Evolutionary conservation across 1,140 invertebrate species (phyloP).

Genomic region (Paraescarpia echinospica): DNA sequence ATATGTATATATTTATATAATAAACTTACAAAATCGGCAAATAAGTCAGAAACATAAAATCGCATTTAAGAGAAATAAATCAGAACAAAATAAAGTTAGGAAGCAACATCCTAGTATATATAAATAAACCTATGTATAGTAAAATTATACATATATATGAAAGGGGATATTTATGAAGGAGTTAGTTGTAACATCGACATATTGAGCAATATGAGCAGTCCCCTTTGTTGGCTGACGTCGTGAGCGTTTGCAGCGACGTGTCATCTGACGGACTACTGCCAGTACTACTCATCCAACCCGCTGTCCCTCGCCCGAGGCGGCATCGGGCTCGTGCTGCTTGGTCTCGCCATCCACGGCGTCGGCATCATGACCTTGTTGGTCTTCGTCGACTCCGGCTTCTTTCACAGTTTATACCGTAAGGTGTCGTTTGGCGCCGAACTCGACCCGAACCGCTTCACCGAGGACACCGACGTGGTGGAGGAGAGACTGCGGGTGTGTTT

Average conservation of each 20-base stretch:
- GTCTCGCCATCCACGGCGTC: constrained; percentile 61
- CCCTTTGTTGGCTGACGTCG: too few species aligned
- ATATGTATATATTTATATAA: too few species aligned
- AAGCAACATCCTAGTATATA: too few species aligned
- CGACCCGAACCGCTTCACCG: background rate
- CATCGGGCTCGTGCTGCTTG: constrained; percentile 63
- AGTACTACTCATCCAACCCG: background rate
- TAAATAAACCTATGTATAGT: too few species aligned
- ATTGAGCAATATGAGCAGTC: too few species aligned
- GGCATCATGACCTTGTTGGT: constrained; percentile 62
- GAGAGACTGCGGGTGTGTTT: background rate
- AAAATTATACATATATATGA: too few species aligned
- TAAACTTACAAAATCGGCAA: too few species aligned
- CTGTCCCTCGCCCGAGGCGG: constrained; percentile 46
- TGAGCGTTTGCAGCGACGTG: background rate
- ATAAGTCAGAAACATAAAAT: too few species aligned
- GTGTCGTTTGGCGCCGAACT: background rate
- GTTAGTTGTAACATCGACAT: too few species aligned
- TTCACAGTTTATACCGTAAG: constrained; percentile 3
- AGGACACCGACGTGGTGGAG: background rate
- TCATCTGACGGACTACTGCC: background rate
- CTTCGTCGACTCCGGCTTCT: constrained; percentile 56
- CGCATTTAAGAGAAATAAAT: too few species aligned
- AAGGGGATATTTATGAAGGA: too few species aligned
- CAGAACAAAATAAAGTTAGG: too few species aligned